Evolutionary conservation across 2,797 vertebrate genomes (phyloP), one percentile per base, ranked within the genome.

Genomic region (Sebastes iracundus): DNA sequence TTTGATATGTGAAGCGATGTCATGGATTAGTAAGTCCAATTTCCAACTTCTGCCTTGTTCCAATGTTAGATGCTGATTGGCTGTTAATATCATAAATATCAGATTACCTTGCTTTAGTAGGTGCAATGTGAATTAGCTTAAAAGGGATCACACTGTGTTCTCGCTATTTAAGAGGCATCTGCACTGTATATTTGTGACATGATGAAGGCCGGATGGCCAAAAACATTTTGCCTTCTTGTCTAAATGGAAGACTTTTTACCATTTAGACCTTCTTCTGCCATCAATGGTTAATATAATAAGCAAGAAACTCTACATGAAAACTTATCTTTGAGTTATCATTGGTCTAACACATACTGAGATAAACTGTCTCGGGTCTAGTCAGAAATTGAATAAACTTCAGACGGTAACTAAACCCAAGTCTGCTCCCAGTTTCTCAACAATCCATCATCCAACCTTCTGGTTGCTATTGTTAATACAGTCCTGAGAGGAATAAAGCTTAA

Each of bases 401-500:
- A 53, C 22, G n/a, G 38, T 35, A 22, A 49, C 35, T 16, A 27
- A 72, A 52, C 58, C 7, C 8, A 25, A 42, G 74, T 83, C 85
- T 73, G 53, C 53, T 75, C 72, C 60, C 18, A n/a, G 10, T 75
- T 71, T 74, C 58, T 49, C n/a, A 27, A 67, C 35, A 13, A 80
- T 80, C 23, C 58, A 65, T 87, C 79, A 82, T 72, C 70, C 28
- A 35, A 23, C 71, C 38, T 22, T 35, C 16, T 80, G 6, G 4
- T 52, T 33, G 46, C 56, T 72, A 6, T 61, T 71, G 42, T 66
- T 67, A 68, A 58, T 20, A 59, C 49, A 22, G 56, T 27, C 14
- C n/a, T 28, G 10, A 64, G 66, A 77, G 60, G 27, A 79, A 58
- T 58, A 30, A 28, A 58, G 6, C 59, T 74, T 56, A 46, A 56